Percentiles rank a stretch among this genome's conserved stretches.
These are phyloP conservation scores for Columba janthina DNA, from an alignment of 2,113 vertebrate species.

Conservation along the genomic window DNA sequence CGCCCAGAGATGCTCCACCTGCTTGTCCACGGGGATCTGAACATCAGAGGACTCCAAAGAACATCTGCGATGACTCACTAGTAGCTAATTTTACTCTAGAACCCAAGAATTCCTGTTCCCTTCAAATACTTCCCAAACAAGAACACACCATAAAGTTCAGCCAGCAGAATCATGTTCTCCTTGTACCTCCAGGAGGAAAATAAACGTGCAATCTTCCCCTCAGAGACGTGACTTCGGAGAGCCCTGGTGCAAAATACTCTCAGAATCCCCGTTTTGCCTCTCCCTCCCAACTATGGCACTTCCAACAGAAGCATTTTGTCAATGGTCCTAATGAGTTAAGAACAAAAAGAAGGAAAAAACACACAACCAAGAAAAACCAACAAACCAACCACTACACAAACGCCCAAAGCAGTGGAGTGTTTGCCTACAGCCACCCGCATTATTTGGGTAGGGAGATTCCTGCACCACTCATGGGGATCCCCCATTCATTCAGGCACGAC, in stretches of 20 bases:
- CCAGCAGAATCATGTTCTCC: too few relatives aligned
- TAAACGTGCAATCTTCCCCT: too few relatives aligned
- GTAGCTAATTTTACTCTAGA: not conserved
- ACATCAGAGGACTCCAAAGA: not conserved
- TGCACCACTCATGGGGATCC: too few relatives aligned
- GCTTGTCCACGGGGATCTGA: not conserved
- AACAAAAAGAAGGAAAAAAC: too few relatives aligned
- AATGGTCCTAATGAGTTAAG: not conserved
- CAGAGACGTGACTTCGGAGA: too few relatives aligned
- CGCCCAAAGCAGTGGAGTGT: fast-evolving
- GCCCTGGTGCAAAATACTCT: not conserved
- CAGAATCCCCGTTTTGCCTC: not conserved
- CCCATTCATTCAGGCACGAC: too few relatives aligned
- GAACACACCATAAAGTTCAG: too few relatives aligned
- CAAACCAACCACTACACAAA: too few relatives aligned
- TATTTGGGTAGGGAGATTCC: not conserved
- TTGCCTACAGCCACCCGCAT: not conserved
- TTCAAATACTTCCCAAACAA: too few relatives aligned
- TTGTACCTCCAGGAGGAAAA: too few relatives aligned
- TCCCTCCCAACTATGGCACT: not conserved
- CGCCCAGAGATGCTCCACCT: not conserved
- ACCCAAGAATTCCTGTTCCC: not conserved
- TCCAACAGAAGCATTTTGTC: not conserved
- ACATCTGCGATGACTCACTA: not conserved
- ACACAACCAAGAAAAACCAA: too few relatives aligned